Percentiles rank a stretch among this genome's conserved stretches.
Evolutionary conservation across 1,140 invertebrate genomes (phyloP).

Genomic region (Papilio helenus): DNA sequence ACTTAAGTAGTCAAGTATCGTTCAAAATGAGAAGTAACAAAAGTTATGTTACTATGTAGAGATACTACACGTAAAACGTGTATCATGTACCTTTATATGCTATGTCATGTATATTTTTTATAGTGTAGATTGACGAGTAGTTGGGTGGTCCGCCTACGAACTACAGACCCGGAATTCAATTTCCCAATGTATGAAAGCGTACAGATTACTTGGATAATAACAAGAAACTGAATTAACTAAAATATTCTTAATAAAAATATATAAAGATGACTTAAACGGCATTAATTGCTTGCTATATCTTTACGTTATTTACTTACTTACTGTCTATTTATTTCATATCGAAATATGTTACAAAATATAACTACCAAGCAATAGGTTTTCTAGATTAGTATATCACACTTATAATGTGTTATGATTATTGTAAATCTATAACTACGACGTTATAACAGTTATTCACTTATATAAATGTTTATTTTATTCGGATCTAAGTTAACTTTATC

Average conservation of each 20-base stretch:
- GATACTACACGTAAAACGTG: neutral
- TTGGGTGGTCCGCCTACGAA: constrained; percentile 7
- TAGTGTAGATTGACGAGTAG: neutral
- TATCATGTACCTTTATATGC: neutral
- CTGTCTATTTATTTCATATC: too few relatives aligned
- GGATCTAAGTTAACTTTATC: neutral
- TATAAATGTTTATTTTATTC: too few relatives aligned
- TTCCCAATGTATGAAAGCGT: neutral
- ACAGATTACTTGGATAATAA: neutral
- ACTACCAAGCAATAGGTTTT: too few relatives aligned
- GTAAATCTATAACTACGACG: too few relatives aligned
- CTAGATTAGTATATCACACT: too few relatives aligned
- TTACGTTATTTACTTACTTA: neutral
- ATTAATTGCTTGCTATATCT: neutral
- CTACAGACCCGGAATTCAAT: constrained; percentile 8
- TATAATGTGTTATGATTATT: too few relatives aligned
- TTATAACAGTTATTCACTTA: too few relatives aligned
- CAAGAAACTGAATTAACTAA: neutral
- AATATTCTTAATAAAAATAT: neutral
- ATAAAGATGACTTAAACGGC: neutral
- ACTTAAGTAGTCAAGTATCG: neutral
- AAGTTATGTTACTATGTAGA: neutral
- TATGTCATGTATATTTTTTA: neutral
- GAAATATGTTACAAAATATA: too few relatives aligned
- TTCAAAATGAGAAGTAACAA: neutral